Conservation (phyloP, 37 sponge, comb jelly and placozoan genomes). For the Cladorhizidae sp. region DNA sequence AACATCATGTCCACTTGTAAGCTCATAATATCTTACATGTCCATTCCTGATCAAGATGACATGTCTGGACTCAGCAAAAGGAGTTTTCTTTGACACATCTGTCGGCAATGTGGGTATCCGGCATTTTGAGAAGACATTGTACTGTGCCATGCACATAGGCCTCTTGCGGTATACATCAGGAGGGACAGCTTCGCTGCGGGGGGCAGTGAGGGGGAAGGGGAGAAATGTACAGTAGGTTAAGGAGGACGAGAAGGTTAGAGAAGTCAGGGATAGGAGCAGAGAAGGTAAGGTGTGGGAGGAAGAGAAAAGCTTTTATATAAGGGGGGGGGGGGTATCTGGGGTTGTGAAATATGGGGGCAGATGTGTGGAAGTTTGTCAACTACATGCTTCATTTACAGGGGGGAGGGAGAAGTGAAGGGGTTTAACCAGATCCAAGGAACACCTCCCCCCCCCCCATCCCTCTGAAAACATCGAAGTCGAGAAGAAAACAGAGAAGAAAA, state of each 20-base stretch:
- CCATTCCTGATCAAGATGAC: slow-evolving; percentile 72
- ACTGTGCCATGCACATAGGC: slow-evolving; percentile 83
- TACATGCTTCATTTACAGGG: no score
- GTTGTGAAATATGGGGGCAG: no score
- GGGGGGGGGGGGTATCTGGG: neutral
- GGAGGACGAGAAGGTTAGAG: neutral
- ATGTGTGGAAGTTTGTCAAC: no score
- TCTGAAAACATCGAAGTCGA: no score
- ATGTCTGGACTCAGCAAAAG: slow-evolving; percentile 49
- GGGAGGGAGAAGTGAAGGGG: neutral
- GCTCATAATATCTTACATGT: slow-evolving; percentile 52
- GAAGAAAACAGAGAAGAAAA: neutral
- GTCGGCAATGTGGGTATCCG: slow-evolving; percentile 55
- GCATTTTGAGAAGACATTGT: slow-evolving; percentile 52
- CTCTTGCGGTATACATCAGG: slow-evolving; percentile 41
- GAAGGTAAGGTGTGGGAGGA: neutral
- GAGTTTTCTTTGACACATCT: slow-evolving; percentile 45
- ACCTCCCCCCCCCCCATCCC: no score
- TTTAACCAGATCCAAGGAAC: neutral
- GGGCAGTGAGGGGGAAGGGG: no score
- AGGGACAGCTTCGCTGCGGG: slow-evolving; percentile 55
- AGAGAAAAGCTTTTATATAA: neutral
- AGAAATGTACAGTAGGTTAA: neutral
- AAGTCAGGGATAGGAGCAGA: neutral
- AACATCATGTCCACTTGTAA: no score